Percentiles rank a stretch among this genome's conserved stretches.
phyloP scores from a whole-genome alignment of 2,888 invertebrate genomes.

The Cyaniris semiargus region DNA sequence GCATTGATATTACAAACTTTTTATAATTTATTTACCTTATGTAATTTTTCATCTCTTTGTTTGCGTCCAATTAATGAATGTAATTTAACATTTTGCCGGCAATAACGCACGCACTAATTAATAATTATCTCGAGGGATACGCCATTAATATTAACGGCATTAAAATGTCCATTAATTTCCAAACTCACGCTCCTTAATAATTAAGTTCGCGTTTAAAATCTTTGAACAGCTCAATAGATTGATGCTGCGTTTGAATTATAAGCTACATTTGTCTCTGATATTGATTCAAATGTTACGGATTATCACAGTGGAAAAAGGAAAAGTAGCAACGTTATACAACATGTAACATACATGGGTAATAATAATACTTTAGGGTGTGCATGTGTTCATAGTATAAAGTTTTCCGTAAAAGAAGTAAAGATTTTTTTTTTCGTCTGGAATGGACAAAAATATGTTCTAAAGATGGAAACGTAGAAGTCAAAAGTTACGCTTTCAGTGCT shows the following conservation, averaged over 20 bases:
- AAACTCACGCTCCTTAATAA: neutral
- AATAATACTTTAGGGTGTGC: too few relatives aligned
- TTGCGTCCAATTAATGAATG: neutral
- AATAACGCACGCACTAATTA: neutral
- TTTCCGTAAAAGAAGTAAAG: too few relatives aligned
- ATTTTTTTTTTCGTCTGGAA: too few relatives aligned
- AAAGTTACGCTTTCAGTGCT: too few relatives aligned
- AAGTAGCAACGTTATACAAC: too few relatives aligned
- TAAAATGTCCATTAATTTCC: conserved; percentile 16
- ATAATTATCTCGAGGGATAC: conserved; percentile 5
- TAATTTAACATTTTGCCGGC: neutral
- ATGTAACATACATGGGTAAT: too few relatives aligned
- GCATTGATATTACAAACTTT: too few relatives aligned
- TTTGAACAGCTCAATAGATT: neutral
- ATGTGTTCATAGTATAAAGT: too few relatives aligned
- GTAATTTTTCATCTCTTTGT: neutral
- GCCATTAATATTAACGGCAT: conserved; percentile 9
- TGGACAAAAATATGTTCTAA: too few relatives aligned
- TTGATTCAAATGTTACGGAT: neutral
- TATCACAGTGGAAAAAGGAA: too few relatives aligned
- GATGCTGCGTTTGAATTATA: neutral
- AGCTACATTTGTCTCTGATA: neutral
- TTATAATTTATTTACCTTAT: neutral
- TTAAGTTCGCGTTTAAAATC: neutral
- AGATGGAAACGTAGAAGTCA: too few relatives aligned